These are phyloP conservation scores for Hirundo rustica DNA, from an alignment of 2,797 vertebrate genomes.

Conservation along the genomic window DNA sequence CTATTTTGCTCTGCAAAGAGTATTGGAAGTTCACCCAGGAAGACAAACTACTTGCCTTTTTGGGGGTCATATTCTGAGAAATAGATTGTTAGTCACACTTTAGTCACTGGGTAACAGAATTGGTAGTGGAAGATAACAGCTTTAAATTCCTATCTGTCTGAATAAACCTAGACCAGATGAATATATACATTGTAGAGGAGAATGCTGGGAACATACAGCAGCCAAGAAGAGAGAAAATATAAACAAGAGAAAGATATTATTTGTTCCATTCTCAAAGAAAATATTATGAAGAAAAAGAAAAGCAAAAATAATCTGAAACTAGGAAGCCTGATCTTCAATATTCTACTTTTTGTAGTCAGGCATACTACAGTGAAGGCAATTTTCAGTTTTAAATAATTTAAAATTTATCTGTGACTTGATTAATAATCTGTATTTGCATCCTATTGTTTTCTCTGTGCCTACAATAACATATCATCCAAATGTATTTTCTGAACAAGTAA, in stretches of 20 bases:
- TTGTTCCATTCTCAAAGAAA: not conserved
- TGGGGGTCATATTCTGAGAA: not conserved
- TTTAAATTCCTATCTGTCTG: not conserved
- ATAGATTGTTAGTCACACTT: not conserved
- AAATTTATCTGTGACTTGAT: not conserved
- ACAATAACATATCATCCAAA: not conserved
- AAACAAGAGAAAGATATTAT: not conserved
- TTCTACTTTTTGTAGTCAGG: not conserved
- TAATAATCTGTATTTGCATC: not conserved
- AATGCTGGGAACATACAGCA: not conserved
- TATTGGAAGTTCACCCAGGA: not conserved
- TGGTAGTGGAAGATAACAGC: not conserved
- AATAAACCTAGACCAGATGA: not conserved
- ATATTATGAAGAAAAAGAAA: not conserved
- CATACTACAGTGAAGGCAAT: not conserved
- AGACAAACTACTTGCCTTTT: not conserved
- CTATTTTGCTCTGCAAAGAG: not conserved
- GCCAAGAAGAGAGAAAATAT: not conserved
- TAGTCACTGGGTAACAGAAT: not conserved
- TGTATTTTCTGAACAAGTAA: not conserved
- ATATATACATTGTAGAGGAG: not conserved
- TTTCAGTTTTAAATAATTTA: not conserved
- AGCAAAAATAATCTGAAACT: not conserved
- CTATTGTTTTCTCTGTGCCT: not conserved
- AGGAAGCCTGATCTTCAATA: not conserved